Base-by-base conservation (phyloP, 2,888 invertebrate species). In the Synanthedon myopaeformis region DNA sequence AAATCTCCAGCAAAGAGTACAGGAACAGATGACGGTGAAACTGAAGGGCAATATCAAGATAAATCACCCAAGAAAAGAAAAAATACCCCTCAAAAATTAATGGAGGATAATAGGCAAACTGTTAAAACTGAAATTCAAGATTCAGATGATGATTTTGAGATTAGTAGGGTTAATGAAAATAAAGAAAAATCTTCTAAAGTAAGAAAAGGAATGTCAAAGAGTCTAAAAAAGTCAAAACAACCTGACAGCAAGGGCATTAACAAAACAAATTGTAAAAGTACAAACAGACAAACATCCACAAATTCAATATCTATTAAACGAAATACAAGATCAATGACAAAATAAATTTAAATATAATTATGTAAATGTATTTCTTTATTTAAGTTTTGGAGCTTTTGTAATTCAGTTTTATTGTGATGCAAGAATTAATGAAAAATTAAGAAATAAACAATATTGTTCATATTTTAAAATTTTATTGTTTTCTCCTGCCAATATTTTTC, bases 401-500 rank as follows among this genome's bases (percentile, higher is more conserved):
- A 35, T 8, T 35, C 35, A 35, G 35, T 3, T 35, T 35, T 35
- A 35, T 35, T 35, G 10, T 10, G 35, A 35, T 35, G 8, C 2
- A 35, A 35, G 10, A 35, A 35, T 35, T 10, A 35, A 35, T 35
- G 35, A 35, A 35, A 35, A 35, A 35, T 35, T 35, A 35, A 35
- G 35, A 10, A 35, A 35, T 35, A 35, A 35, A 35, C 35, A 35
- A 35, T 35, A 35, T 10, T 35, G 10, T 35, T 35, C 35, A 35
- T 35, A 8, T 35, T 2, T 35, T 35, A 52, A 51, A 59, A 56
- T 56, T 61, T 72, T 71, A 78, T 64, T 82, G 76, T 73, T 82
- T 84, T 66, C 76, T 76, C 63, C 67, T 82, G 35, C 78, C 77
- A 63, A 63, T 62, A 64, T 73, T 78, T 59, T 76, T 82, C 69